Conservation (phyloP, 2,797 vertebrate genomes). For the Poeciliopsis presidionis region DNA sequence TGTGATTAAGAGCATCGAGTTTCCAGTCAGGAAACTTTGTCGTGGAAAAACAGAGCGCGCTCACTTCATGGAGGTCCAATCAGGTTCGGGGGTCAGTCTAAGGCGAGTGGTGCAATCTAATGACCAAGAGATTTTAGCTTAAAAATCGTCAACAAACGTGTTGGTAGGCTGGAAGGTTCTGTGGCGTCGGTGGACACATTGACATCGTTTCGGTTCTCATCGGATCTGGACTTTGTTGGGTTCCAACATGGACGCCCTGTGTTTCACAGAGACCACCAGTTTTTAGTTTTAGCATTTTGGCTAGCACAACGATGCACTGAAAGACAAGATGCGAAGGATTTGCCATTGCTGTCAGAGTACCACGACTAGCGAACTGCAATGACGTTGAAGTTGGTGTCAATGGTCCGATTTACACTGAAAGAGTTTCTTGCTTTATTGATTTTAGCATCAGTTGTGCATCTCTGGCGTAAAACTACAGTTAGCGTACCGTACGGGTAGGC, state of each 20-base stretch:
- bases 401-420: neutral
- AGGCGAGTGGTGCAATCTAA: neutral
- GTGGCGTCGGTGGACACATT: neutral
- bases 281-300: neutral
- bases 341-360: neutral
- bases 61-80: conserved; percentile 26
- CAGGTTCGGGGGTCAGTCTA: neutral
- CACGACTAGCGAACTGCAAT: neutral
- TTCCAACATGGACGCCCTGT: neutral
- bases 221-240: neutral
- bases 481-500: neutral
- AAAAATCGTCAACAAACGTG: neutral
- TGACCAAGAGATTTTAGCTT: neutral
- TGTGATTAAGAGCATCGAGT: conserved; percentile 40
- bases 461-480: neutral
- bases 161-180: neutral
- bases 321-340: neutral
- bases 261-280: neutral
- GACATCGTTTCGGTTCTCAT: neutral
- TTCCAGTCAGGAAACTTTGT: conserved; percentile 23
- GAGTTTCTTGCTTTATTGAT: neutral
- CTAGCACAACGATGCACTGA: neutral
- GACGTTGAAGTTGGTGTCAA: neutral
- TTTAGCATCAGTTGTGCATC: neutral
- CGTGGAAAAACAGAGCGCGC: conserved; percentile 30